phyloP scores from a whole-genome alignment of 1,140 invertebrate genomes.

The Elymnias hypermnestra region DNA sequence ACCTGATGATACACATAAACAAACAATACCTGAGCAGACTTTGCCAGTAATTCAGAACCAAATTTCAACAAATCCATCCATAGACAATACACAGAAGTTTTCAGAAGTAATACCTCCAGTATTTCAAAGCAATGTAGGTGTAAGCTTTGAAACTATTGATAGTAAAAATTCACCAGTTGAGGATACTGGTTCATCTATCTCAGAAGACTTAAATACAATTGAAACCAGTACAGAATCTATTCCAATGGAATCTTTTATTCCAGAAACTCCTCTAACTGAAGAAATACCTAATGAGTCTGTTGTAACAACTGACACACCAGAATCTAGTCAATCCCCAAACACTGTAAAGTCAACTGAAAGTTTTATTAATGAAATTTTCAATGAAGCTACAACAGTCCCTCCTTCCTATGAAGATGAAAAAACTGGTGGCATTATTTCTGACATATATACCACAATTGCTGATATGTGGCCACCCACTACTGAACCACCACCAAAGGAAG shows the following conservation, averaged over 20 bases:
- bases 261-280: too few species aligned
- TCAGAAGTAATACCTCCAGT: too few species aligned
- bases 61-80: too few species aligned
- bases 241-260: conserved; percentile 4
- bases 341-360: conserved; percentile 16
- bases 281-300: not conserved
- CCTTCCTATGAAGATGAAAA: conserved; percentile 25
- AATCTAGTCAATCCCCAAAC: conserved; percentile 13
- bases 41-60: too few species aligned
- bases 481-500: conserved; percentile 34
- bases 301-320: conserved; percentile 7
- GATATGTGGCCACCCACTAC: conserved; percentile 42
- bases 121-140: conserved; percentile 6
- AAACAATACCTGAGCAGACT: conserved; percentile 6
- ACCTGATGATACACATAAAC: conserved; percentile 1
- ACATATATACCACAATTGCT: conserved; percentile 43
- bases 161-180: too few species aligned
- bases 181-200: too few species aligned
- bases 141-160: conserved; percentile 6
- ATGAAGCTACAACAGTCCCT: conserved; percentile 22
- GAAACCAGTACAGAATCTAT: conserved; percentile 9
- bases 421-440: conserved; percentile 37
- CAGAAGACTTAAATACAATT: too few species aligned
- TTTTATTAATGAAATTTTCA: conserved; percentile 29
- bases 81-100: too few species aligned